These are phyloP conservation scores for Stegophylla sp. DNA, from an alignment of 2,888 invertebrate species.

Conservation along the genomic window DNA sequence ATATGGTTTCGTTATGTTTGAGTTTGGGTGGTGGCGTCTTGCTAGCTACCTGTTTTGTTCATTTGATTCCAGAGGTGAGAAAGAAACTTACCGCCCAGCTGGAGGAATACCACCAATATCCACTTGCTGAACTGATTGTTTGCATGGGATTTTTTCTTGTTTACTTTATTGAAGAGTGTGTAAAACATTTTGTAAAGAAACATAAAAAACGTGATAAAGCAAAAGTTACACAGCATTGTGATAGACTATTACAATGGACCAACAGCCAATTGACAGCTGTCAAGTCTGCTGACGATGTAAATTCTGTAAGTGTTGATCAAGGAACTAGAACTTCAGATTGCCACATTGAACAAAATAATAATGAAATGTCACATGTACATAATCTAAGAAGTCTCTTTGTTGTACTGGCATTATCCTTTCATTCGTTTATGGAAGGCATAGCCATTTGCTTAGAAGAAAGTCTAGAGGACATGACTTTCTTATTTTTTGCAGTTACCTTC, in stretches of 20 bases:
- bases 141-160: conserved; percentile 69
- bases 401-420: conserved; percentile 68
- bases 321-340: conserved; percentile 49
- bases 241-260: conserved; percentile 52
- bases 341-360: conserved; percentile 60
- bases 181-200: conserved; percentile 60
- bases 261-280: conserved; percentile 46
- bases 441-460: conserved; percentile 68
- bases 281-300: conserved; percentile 52
- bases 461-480: conserved; percentile 67
- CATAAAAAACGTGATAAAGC: conserved; percentile 52
- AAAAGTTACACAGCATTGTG: conserved; percentile 39
- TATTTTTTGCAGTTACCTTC: conserved; percentile 68
- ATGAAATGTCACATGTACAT: conserved; percentile 53
- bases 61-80: conserved; percentile 69
- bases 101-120: conserved; percentile 63
- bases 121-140: conserved; percentile 68
- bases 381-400: conserved; percentile 64
- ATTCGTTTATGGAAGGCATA: conserved; percentile 69
- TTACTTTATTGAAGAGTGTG: conserved; percentile 69
- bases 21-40: conserved; percentile 69
- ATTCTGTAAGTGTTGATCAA: conserved; percentile 55
- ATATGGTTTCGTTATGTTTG: conserved; percentile 60
- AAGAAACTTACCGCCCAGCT: conserved; percentile 64
- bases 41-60: conserved; percentile 70